These are phyloP conservation scores for Stenotaenia linearis DNA, from an alignment of 2,888 invertebrate species.

Conservation along the genomic window DNA sequence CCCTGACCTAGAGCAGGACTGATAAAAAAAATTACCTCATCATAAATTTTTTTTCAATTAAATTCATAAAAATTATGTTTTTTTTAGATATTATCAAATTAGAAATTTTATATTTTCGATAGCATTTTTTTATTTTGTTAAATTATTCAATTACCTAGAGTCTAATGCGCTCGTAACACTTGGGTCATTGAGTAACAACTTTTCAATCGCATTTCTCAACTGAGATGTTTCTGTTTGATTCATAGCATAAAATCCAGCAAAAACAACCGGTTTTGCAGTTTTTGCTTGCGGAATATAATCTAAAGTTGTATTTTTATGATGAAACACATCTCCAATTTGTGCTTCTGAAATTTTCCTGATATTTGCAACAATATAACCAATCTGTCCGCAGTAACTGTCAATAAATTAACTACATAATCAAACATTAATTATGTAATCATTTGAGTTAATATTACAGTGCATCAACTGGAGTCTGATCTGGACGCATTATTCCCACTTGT, in stretches of 20 bases:
- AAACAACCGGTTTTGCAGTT: constrained; percentile 69
- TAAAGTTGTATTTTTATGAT: constrained; percentile 51
- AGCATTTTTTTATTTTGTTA: too few species aligned
- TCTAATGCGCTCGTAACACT: constrained; percentile 77
- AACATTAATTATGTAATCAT: not conserved
- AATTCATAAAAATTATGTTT: too few species aligned
- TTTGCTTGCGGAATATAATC: constrained; percentile 61
- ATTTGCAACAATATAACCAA: constrained; percentile 78
- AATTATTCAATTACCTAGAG: not conserved
- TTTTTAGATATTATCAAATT: too few species aligned
- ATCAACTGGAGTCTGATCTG: constrained; percentile 62
- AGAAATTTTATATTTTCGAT: too few species aligned
- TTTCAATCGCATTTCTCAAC: constrained; percentile 76
- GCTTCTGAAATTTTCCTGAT: constrained; percentile 70
- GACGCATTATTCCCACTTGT: constrained; percentile 70
- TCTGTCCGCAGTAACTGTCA: constrained; percentile 74
- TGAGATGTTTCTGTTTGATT: constrained; percentile 76
- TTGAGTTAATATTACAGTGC: constrained; percentile 54
- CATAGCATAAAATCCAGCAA: constrained; percentile 82
- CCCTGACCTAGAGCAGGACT: constrained; percentile 53
- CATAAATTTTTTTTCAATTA: too few species aligned
- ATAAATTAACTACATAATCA: not conserved
- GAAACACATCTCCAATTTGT: constrained; percentile 68
- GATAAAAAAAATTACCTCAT: too few species aligned
- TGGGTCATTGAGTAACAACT: constrained; percentile 87